Evolutionary conservation across 2,888 invertebrate species (phyloP).

Genomic region (Epiblema foenella): DNA sequence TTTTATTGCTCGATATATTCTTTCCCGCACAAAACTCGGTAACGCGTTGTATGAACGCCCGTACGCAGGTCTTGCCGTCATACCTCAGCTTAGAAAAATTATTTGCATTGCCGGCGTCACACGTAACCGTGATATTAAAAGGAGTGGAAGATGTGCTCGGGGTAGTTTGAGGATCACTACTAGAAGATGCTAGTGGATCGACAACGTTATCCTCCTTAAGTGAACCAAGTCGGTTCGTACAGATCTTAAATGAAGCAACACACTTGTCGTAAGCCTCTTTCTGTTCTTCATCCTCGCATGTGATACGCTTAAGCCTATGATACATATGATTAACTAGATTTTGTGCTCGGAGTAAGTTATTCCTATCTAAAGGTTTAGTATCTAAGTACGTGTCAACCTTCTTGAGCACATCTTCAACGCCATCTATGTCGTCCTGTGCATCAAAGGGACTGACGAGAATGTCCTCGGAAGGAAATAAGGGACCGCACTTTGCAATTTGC

Average conservation of each 20-base stretch:
- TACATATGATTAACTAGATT: constrained; percentile 8
- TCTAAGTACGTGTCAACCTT: not conserved
- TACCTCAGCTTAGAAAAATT: not conserved
- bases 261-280: not conserved
- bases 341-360: constrained; percentile 8
- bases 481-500: constrained; percentile 15
- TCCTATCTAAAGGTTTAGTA: not conserved
- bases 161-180: not conserved
- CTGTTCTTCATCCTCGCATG: no score
- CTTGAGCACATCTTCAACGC: not conserved
- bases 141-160: not conserved
- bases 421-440: not conserved
- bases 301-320: constrained; percentile 11
- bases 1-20: not conserved
- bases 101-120: constrained; percentile 11
- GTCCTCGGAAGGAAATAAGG: constrained; percentile 7
- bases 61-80: constrained; percentile 21
- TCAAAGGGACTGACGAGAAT: not conserved
- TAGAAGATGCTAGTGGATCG: not conserved
- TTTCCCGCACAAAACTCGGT: not conserved
- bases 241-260: not conserved
- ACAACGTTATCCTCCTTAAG: not conserved
- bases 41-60: constrained; percentile 22
- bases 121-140: constrained; percentile 21
- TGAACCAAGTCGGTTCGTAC: not conserved